A percentile compares a stretch with the other conserved stretches of the same genome.
Conservation (phyloP, 2,113 vertebrate species). For the Brachypodius melanocephalos region DNA sequence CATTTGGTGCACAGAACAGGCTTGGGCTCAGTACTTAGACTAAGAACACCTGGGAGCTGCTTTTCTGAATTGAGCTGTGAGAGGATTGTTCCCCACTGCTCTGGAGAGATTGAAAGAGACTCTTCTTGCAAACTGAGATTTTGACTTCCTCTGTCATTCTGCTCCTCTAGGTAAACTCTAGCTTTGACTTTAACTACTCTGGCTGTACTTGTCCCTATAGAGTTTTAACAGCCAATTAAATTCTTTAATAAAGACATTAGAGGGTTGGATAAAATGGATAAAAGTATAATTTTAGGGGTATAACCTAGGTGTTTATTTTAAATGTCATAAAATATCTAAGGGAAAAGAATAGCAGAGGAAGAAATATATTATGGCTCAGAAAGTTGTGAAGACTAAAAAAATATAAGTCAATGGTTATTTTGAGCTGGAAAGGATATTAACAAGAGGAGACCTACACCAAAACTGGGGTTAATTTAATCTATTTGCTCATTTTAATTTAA, state of each 20-base stretch:
- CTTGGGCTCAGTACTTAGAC: background rate
- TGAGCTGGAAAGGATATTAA: background rate
- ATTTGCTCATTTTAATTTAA: background rate
- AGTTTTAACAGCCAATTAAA: background rate
- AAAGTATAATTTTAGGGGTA: background rate
- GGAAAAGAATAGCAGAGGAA: background rate
- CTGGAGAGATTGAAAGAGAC: background rate
- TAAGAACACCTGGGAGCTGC: background rate
- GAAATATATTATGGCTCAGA: background rate
- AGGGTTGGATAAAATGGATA: background rate
- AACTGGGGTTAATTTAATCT: background rate
- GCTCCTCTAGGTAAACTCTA: background rate
- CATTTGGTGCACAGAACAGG: background rate
- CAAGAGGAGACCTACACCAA: background rate
- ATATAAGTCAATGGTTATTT: background rate
- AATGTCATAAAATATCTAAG: background rate
- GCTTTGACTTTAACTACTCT: background rate
- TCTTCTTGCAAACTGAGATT: fast-evolving
- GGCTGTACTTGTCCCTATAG: background rate
- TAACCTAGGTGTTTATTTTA: background rate
- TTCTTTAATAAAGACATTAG: background rate
- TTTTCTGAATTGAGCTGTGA: background rate
- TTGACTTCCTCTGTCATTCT: background rate
- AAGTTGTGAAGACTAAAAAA: background rate
- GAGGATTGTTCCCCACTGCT: background rate